These are phyloP conservation scores for Himalopsyche tibetana DNA, from an alignment of 2,888 invertebrate species.

Conservation along the genomic window DNA sequence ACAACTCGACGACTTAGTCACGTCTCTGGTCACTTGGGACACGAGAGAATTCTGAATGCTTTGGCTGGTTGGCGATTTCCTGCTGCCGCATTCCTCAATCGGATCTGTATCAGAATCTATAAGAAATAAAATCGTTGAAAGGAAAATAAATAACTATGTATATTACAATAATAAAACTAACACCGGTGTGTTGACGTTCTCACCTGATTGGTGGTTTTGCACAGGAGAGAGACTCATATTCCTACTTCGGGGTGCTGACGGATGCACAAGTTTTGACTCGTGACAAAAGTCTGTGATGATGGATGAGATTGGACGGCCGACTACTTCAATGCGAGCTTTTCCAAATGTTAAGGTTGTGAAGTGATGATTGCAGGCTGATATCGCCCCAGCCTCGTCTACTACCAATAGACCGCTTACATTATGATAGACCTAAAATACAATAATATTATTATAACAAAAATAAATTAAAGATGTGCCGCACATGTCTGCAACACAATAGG, in stretches of 20 bases:
- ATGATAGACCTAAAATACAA: slow-evolving; percentile 74
- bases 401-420: slow-evolving; percentile 83
- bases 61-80: slow-evolving; percentile 74
- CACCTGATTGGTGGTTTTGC: slow-evolving; percentile 74
- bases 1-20: slow-evolving; percentile 74
- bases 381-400: slow-evolving; percentile 79
- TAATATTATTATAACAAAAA: slow-evolving; percentile 66
- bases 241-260: slow-evolving; percentile 71
- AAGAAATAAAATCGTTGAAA: slow-evolving; percentile 67
- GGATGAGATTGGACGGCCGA: slow-evolving; percentile 77
- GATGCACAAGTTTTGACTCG: slow-evolving; percentile 75
- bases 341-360: slow-evolving; percentile 82
- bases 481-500: too few species aligned
- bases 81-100: slow-evolving; percentile 75
- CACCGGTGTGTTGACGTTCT: background rate
- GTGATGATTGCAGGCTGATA: slow-evolving; percentile 82
- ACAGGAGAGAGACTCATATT: slow-evolving; percentile 78
- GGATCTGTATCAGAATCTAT: slow-evolving; percentile 72
- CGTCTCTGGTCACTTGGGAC: slow-evolving; percentile 72
- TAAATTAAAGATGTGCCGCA: slow-evolving; percentile 9
- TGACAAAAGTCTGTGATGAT: slow-evolving; percentile 81
- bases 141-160: background rate
- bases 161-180: too few species aligned
- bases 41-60: slow-evolving; percentile 74
- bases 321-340: slow-evolving; percentile 78